Evolutionary conservation across 2,888 invertebrate species (phyloP), one percentile per base, ranked within the genome.

Genomic region (Noctua janthina): DNA sequence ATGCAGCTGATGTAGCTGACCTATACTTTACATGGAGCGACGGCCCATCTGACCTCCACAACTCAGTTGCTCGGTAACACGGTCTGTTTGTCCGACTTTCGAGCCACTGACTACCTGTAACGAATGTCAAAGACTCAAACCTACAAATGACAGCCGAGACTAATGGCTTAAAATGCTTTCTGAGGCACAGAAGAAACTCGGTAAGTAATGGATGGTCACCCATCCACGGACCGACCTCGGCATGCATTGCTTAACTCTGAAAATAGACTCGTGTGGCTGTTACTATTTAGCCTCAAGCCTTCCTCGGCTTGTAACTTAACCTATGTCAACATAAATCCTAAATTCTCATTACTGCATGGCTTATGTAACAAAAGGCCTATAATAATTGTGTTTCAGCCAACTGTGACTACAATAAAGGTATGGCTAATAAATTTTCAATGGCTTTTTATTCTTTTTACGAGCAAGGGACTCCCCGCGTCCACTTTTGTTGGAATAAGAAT

Each of bases 391-490:
- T 69, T 62, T 43, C 78, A 79, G 13, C 82, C 81, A 67, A 79
- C 83, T 85, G 83, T 82, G 71, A 73, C 82, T 78, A 78, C 79
- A 66, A 85, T 82, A 66, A 87, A 76, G 79, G 80, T 51, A 82
- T 75, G 87, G 74, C n/a, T 75, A 77, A 84, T 87, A 84, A 82
- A 82, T 84, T 81, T 86, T 82, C 82, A 78, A 86, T 66, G 76
- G 70, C 59, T 77, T 80, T 84, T 78, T 73, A 70, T 78, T 66
- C 70, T 62, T 62, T 80, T 85, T 82, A 71, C 64, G 75, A 67
- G 54, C 43, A 71, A 59, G 51, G 62, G 75, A 70, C 49, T 51
- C n/a, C 43, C 23, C 13, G 13, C n/a, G 39, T 56, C 43, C 49
- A 82, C 72, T 69, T 82, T 69, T 64, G 51, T 68, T 23, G 2